Evolutionary conservation across 2,888 invertebrate species (phyloP), one percentile per base, ranked within the genome.

Genomic region (Oxycera nigricornis): DNA sequence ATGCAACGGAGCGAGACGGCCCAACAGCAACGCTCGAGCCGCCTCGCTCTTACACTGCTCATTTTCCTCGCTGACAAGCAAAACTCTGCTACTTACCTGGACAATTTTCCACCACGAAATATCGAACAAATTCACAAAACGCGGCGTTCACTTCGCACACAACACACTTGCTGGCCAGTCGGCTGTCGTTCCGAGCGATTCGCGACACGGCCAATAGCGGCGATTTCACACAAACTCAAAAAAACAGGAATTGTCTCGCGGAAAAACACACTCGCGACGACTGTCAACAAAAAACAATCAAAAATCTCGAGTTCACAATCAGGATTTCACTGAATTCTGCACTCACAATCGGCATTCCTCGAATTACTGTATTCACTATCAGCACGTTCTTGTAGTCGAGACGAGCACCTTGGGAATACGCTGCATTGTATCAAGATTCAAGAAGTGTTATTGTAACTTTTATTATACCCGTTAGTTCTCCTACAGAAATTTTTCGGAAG

Each of bases 11-110:
- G 11, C 67, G 67, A 50, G 67, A 68, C 28, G 17, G 1, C 67
- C n/a, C 14, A 28, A 68, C 22, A 9, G n/a, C 2, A 65, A 20
- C 6, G 11, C 17, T 26, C 24, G 1, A 2, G 67, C 24, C 28
- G n/a, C 50, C 67, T 50, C 46, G 50, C 28, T 68, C 67, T 0
- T 14, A 14, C 67, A 17, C 9, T 68, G 50, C 67, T 50, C 22
- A 28, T n/a, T 26, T 41, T 41, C 28, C 31, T 22, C 52, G 22
- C 11, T 24, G 50, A 14, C 50, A 17, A 11, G 11, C 28, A 41
- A 68, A 68, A 68, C 46, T 68, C 17, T 26, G 14, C 67, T n/a
- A 68, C 67, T 68, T 68, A 68, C 67, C 67, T 68, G 31, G 31
- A 31, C 31, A 20, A 61, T 28, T 61, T 61, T 61, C 31, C 65